A percentile compares a stretch with the other conserved stretches of the same genome.
phyloP scores from a whole-genome alignment of 2,888 invertebrate species.

The Hedychridium roseum region DNA sequence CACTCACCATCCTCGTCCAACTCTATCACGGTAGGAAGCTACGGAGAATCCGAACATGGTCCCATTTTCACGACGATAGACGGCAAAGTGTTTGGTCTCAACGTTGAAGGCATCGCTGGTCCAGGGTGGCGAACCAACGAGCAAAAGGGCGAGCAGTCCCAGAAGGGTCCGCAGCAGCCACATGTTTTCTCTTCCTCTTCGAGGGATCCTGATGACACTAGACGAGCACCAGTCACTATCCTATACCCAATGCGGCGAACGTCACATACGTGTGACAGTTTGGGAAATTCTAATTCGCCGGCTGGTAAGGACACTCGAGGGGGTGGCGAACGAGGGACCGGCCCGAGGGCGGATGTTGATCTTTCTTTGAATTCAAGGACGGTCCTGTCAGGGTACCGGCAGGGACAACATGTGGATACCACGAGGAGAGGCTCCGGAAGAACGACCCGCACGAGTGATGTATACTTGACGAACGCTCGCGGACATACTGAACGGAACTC shows the following conservation, averaged over 20 bases:
- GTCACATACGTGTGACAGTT: not conserved
- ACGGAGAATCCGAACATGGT: constrained; percentile 61
- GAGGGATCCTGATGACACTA: constrained; percentile 3
- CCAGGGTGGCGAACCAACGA: constrained; percentile 29
- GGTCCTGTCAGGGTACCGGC: constrained; percentile 25
- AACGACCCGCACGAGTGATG: constrained; percentile 28
- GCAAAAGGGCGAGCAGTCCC: constrained; percentile 28
- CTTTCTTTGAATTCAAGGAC: not conserved
- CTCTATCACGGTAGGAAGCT: constrained; percentile 51
- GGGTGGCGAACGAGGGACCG: not conserved
- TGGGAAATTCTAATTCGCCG: not conserved
- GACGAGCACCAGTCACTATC: constrained; percentile 13
- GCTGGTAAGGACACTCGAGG: not conserved
- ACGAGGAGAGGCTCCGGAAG: constrained; percentile 13
- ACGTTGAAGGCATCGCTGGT: constrained; percentile 50
- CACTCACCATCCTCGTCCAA: constrained; percentile 51
- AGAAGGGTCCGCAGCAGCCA: constrained; percentile 33
- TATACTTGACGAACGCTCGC: constrained; percentile 53
- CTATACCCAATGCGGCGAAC: not conserved
- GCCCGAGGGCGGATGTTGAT: not conserved
- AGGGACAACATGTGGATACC: constrained; percentile 40
- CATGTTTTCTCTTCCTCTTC: constrained; percentile 25
- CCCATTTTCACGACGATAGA: constrained; percentile 41
- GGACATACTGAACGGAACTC: constrained; percentile 52
- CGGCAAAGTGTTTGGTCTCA: constrained; percentile 55